These are phyloP conservation scores for Dromiciops gliroides DNA, from an alignment of 2,113 vertebrate genomes.

Conservation along the genomic window DNA sequence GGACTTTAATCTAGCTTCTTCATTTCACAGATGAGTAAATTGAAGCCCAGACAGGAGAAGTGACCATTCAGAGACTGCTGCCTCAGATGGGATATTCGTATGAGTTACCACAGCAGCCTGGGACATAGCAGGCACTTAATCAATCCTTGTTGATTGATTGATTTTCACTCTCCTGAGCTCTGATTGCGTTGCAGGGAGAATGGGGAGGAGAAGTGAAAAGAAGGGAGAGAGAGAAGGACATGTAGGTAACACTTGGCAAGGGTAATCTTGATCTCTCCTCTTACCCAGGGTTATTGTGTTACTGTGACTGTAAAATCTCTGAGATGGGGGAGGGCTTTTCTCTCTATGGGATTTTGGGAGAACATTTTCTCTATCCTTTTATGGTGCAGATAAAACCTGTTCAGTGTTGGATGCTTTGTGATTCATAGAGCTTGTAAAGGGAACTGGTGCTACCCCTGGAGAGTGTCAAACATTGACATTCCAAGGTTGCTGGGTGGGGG, in stretches of 20 bases:
- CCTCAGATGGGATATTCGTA: background rate
- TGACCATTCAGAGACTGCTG: background rate
- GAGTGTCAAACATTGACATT: background rate
- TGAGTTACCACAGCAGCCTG: background rate
- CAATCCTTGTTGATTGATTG: background rate
- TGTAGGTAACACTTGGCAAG: background rate
- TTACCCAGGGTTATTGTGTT: background rate
- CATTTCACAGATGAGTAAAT: background rate
- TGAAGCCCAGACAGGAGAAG: background rate
- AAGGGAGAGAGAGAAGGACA: background rate
- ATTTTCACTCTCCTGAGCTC: background rate
- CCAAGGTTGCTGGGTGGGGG: background rate
- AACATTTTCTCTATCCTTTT: background rate
- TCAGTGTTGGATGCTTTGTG: background rate
- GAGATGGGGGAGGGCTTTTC: background rate
- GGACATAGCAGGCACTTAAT: background rate
- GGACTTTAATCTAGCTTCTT: background rate
- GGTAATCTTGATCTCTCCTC: background rate
- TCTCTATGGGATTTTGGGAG: background rate
- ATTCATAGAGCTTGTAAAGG: background rate
- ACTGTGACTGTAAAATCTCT: background rate
- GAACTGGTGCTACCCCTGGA: background rate
- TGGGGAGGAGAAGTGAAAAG: background rate
- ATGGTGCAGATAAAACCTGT: background rate
- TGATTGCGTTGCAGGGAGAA: background rate